phyloP scores from a whole-genome alignment of 35 echinoderm and acorn worm genomes.

The Ophioderma brevispina region DNA sequence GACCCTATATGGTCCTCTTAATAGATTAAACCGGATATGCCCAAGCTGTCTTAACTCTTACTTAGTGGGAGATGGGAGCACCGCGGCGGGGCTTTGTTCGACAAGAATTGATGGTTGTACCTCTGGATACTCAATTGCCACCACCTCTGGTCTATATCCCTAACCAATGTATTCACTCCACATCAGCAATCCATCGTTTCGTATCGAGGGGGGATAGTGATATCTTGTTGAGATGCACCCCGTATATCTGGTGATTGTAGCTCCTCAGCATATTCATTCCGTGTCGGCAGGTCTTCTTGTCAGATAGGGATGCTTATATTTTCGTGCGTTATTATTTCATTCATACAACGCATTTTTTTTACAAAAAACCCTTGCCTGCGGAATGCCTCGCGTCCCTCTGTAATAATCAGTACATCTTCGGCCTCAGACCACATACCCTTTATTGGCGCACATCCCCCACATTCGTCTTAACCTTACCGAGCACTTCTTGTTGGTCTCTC shows the following conservation, averaged over 20 bases:
- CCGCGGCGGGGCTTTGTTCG: no score
- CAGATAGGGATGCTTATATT: neutral
- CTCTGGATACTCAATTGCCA: no score
- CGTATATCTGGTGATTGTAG: neutral
- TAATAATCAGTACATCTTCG: constrained; percentile 20
- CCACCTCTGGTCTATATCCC: no score
- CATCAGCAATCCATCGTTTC: neutral
- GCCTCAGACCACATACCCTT: constrained; percentile 16
- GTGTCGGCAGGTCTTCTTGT: neutral
- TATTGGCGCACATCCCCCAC: neutral
- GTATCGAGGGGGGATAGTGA: neutral
- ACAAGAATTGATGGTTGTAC: no score
- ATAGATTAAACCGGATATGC: no score
- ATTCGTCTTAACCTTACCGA: constrained; percentile 37
- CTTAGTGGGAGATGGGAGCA: no score
- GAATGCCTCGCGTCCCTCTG: neutral
- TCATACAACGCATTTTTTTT: neutral
- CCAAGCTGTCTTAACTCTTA: no score
- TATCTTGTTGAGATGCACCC: neutral
- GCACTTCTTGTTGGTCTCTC: constrained; percentile 16
- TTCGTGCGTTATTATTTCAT: neutral
- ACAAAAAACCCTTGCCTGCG: constrained; percentile 8
- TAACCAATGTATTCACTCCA: no score
- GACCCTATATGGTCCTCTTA: no score
- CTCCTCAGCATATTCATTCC: neutral